phyloP scores from a whole-genome alignment of 2,888 invertebrate genomes.

The Esperia sulphurella region DNA sequence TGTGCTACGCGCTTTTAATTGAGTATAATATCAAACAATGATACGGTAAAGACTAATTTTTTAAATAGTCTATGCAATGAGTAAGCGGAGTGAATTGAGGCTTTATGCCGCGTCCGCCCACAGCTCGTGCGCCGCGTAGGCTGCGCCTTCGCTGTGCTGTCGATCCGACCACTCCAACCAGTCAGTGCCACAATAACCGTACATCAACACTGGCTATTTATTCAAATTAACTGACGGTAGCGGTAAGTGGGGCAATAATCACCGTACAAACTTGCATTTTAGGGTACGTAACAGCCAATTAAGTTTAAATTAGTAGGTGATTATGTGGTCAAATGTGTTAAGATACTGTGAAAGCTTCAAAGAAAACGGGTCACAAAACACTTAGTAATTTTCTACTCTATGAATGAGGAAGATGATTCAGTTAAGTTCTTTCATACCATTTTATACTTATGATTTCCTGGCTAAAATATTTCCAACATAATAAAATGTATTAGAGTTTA shows the following conservation, averaged over 20 bases:
- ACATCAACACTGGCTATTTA: conserved; percentile 39
- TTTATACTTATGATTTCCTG: too few species aligned
- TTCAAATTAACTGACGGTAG: conserved; percentile 42
- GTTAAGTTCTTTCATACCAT: too few species aligned
- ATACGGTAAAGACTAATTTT: neutral
- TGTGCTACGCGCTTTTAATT: too few species aligned
- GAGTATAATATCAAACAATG: too few species aligned
- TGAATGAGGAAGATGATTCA: too few species aligned
- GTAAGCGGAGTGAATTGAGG: neutral
- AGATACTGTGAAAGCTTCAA: too few species aligned
- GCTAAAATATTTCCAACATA: too few species aligned
- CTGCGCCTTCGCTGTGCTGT: conserved; percentile 22
- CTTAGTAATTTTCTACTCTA: too few species aligned
- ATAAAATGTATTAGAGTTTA: too few species aligned
- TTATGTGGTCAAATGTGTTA: too few species aligned
- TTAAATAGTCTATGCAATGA: neutral
- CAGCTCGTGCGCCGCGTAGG: conserved; percentile 20
- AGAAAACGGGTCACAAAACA: too few species aligned
- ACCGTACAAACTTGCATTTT: neutral
- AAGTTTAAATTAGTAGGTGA: conserved; percentile 3
- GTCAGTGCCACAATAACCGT: conserved; percentile 26
- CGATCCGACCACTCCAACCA: conserved; percentile 23
- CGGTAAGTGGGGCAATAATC: conserved; percentile 32
- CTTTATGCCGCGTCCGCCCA: conserved; percentile 29
- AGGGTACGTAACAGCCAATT: conserved; percentile 1